These are phyloP conservation scores for Urocynchramus pylzowi DNA, from an alignment of 2,113 vertebrate species.

Conservation along the genomic window DNA sequence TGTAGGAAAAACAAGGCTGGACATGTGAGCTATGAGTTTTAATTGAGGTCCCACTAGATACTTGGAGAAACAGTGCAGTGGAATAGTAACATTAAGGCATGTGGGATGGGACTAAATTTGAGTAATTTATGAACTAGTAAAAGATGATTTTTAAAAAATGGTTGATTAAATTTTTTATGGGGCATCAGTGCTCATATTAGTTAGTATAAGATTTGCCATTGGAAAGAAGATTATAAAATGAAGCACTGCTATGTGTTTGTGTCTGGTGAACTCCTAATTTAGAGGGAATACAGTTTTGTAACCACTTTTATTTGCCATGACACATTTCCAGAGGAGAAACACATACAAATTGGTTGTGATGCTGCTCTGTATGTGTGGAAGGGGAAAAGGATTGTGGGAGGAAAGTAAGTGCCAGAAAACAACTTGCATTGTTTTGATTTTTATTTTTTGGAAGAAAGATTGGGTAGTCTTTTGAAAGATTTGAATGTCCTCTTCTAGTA, in stretches of 20 bases:
- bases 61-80: not conserved
- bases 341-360: not conserved
- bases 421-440: slow-evolving; percentile 3
- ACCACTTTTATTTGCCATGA: slow-evolving; percentile 34
- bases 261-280: not conserved
- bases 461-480: slow-evolving; percentile 44
- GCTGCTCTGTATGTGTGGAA: not conserved
- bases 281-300: slow-evolving; percentile 21
- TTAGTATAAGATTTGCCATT: not conserved
- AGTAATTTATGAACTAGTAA: not conserved
- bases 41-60: not conserved
- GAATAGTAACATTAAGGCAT: not conserved
- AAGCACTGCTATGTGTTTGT: not conserved
- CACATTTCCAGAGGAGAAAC: not conserved
- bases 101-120: not conserved
- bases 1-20: slow-evolving; percentile 7
- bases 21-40: not conserved
- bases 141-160: not conserved
- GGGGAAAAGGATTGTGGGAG: not conserved
- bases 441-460: slow-evolving; percentile 22
- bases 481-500: slow-evolving; percentile 64
- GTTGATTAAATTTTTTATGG: not conserved
- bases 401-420: slow-evolving; percentile 35
- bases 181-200: not conserved
- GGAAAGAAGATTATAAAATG: not conserved